Evolutionary conservation across 2,797 vertebrate genomes (phyloP), one percentile per base, ranked within the genome.

Genomic region (Trichosurus vulpecula): DNA sequence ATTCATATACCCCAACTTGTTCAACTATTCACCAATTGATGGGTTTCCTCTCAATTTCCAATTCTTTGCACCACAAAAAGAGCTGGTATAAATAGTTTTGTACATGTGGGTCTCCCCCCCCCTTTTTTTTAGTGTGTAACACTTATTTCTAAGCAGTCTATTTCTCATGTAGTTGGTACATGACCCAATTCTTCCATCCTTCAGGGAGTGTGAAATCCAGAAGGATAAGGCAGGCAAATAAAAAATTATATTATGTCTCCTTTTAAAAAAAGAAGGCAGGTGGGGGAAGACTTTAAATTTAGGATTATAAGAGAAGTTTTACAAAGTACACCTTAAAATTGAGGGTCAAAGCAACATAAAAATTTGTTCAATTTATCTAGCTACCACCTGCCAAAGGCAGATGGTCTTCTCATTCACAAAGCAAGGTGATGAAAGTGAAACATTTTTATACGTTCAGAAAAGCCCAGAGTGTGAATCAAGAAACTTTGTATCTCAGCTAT

Each of bases 371-470:
- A 53, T 96, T 95, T 93, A 91, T 52, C 95, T 94, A 90, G 66
- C 90, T 93, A 31, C 56, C 2, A 55, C 61, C 6, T 13, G n/a
- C 92, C 92, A 47, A 90, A 56, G 31, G 81, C 94, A 95, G 92
- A 93, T 61, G 94, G 74, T 89, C 41, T 92, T n/a, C n/a, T 41
- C 61, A 52, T 55, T 96, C n/a, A 35, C 87, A 87, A 58, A 94
- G 74, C 61, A 56, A 96, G 90, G 54, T 91, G 92, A 93, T 90
- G 56, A 12, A 94, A 95, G 61, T 56, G 41, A 1, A 1, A 51
- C 89, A 3, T 52, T 96, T 93, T 96, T 91, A 89, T 29, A 92
- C 54, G 30, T 56, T 94, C 97, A 55, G 95, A 81, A 94, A 97
- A 94, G 52, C 91, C 95, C 92, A 54, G 27, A 92, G 92, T 95